Evolutionary conservation across 2,113 vertebrate species (phyloP), one percentile per base, ranked within the genome.

Genomic region (Chiloscyllium plagiosum): DNA sequence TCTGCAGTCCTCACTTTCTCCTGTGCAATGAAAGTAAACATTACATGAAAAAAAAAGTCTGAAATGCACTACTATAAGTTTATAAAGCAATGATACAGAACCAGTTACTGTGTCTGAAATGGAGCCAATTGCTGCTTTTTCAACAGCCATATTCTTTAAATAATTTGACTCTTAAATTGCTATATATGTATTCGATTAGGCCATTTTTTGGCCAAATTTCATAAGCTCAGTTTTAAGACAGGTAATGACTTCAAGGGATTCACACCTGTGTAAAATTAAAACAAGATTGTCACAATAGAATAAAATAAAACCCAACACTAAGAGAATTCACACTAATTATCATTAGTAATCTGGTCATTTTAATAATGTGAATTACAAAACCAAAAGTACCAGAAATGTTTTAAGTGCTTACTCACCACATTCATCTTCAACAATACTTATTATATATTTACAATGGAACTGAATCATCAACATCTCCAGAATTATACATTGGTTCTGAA

Each of bases 81-180:
- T 76, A 72, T 22, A 95, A 95, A 12, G 69, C 47, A 95, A 70
- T 95, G 94, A 95, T 70, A 22, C 69, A 76, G 94, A 95, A 52
- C 42, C 69, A 95, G 93, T 95, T 47, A 95, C 56, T 15, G 17
- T 52, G 29, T 52, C 24, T 72, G 66, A 95, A 95, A 72, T 29
- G 13, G 33, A 29, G 12, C 33, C 68, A 50, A 13, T 13, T 70
- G 42, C n/a, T 47, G 24, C n/a, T 95, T 76, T 33, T 47, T 17
- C 29, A 29, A 72, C 52, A 72, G 68, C 42, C 52, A 33, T 10
- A 76, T 76, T 10, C 8, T 33, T 50, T 72, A 17, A 29, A 52
- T 94, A 37, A 42, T 94, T 47, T 42, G n/a, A 8, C 42, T 95
- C 52, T 52, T 17, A 76, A 95, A 72, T 52, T 68, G 12, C 29